These are phyloP conservation scores for Lagria hirta DNA, from an alignment of 2,888 invertebrate genomes.

Conservation along the genomic window DNA sequence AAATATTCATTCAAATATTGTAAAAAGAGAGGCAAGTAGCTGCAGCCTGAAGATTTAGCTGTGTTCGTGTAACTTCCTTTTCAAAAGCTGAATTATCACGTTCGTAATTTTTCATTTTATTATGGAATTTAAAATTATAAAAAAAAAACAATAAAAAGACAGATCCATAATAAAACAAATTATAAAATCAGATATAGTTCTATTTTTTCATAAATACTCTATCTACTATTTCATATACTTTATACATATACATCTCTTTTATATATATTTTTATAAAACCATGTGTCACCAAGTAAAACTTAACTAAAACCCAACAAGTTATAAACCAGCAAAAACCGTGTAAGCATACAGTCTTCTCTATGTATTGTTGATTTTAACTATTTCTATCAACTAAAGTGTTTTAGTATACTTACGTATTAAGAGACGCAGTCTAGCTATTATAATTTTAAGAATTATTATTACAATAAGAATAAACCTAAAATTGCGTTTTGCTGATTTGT, in stretches of 20 bases:
- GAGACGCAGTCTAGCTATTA: slow-evolving; percentile 43
- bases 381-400: slow-evolving; percentile 46
- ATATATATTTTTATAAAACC: slow-evolving; percentile 55
- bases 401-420: slow-evolving; percentile 45
- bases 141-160: slow-evolving; percentile 30
- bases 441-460: slow-evolving; percentile 15
- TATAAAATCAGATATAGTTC: slow-evolving; percentile 51
- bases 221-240: slow-evolving; percentile 54
- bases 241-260: slow-evolving; percentile 56
- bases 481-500: slow-evolving; percentile 41
- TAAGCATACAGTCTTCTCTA: slow-evolving; percentile 52
- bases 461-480: slow-evolving; percentile 38
- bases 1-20: slow-evolving; percentile 13
- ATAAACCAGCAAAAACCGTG: slow-evolving; percentile 44
- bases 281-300: slow-evolving; percentile 55
- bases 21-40: slow-evolving; percentile 17
- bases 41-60: slow-evolving; percentile 19
- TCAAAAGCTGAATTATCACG: slow-evolving; percentile 31
- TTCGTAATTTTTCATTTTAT: slow-evolving; percentile 29
- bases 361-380: slow-evolving; percentile 43
- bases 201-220: slow-evolving; percentile 54
- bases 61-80: slow-evolving; percentile 42
- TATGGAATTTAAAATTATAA: no score
- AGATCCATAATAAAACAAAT: slow-evolving; percentile 37
- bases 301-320: slow-evolving; percentile 47